These are phyloP conservation scores for Zelostemma sp. DNA, from an alignment of 1,140 invertebrate genomes.

Conservation along the genomic window DNA sequence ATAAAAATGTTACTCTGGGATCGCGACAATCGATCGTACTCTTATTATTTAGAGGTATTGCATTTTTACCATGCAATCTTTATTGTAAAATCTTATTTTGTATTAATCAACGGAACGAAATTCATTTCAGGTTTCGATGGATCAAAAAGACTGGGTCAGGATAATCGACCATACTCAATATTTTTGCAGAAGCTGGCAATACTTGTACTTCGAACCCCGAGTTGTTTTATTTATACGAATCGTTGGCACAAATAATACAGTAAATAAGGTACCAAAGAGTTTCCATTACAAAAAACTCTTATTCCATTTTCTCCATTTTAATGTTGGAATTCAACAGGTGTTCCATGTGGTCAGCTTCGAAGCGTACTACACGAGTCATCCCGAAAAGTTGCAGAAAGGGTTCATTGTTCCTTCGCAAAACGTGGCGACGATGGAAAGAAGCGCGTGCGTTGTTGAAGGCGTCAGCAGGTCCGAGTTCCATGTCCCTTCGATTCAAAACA, in stretches of 20 bases:
- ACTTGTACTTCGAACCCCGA: conserved; percentile 90
- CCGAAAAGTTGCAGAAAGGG: conserved; percentile 83
- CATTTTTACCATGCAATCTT: neutral
- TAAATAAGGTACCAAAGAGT: conserved; percentile 83
- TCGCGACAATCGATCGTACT: conserved; percentile 92
- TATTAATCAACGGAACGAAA: too few relatives aligned
- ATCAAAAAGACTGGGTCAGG: conserved; percentile 94
- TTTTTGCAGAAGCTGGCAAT: conserved; percentile 96
- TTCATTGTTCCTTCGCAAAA: conserved; percentile 89
- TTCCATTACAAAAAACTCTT: too few relatives aligned
- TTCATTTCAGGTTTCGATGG: conserved; percentile 82
- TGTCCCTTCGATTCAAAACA: too few relatives aligned
- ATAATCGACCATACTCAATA: conserved; percentile 93
- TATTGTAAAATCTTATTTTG: conserved; percentile 10
- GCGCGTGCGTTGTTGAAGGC: conserved; percentile 76
- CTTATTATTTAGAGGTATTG: conserved; percentile 89
- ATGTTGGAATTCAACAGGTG: too few relatives aligned
- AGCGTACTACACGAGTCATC: conserved; percentile 84
- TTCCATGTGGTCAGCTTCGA: conserved; percentile 95
- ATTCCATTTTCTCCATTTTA: too few relatives aligned
- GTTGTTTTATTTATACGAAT: conserved; percentile 92
- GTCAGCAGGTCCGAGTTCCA: too few relatives aligned
- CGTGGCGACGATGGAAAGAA: conserved; percentile 89
- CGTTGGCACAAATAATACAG: conserved; percentile 95
- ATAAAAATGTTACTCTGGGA: conserved; percentile 95